Evolutionary conservation across 1,140 invertebrate genomes (phyloP).

Genomic region (Micrasema minimum): DNA sequence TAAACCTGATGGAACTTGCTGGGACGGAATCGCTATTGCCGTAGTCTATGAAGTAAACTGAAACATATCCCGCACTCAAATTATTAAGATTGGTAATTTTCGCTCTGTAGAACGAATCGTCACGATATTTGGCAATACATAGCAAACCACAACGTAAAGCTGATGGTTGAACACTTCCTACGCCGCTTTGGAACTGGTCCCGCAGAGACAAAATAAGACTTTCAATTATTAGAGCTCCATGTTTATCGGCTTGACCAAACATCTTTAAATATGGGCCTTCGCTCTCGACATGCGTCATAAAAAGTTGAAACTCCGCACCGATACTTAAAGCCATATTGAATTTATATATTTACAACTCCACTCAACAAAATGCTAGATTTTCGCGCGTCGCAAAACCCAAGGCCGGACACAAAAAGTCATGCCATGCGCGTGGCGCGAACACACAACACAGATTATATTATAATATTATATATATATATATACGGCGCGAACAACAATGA

Average conservation of each 20-base stretch:
- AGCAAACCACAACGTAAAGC: slow-evolving; percentile 65
- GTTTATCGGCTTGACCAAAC: slow-evolving; percentile 67
- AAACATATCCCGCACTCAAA: slow-evolving; percentile 63
- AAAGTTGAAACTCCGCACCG: slow-evolving; percentile 58
- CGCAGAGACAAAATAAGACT: slow-evolving; percentile 62
- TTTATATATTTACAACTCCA: not conserved
- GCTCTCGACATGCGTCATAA: slow-evolving; percentile 74
- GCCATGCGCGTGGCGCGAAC: not conserved
- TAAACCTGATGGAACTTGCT: slow-evolving; percentile 66
- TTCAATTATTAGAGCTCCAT: slow-evolving; percentile 68
- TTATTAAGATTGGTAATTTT: slow-evolving; percentile 65
- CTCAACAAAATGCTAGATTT: not conserved
- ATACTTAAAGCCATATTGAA: slow-evolving; percentile 17
- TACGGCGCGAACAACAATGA: too few relatives aligned
- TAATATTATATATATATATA: too few relatives aligned
- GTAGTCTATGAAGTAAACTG: slow-evolving; percentile 77
- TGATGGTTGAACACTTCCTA: slow-evolving; percentile 57
- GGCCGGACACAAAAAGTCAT: not conserved
- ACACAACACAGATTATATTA: not conserved
- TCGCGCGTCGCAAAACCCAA: not conserved
- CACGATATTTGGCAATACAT: slow-evolving; percentile 74
- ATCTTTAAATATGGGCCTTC: slow-evolving; percentile 74
- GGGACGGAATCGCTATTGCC: slow-evolving; percentile 72
- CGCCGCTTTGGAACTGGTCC: slow-evolving; percentile 64
- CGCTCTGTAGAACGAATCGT: slow-evolving; percentile 72